Base-by-base conservation (phyloP, 2,888 invertebrate genomes). In the Dryobota labecula region DNA sequence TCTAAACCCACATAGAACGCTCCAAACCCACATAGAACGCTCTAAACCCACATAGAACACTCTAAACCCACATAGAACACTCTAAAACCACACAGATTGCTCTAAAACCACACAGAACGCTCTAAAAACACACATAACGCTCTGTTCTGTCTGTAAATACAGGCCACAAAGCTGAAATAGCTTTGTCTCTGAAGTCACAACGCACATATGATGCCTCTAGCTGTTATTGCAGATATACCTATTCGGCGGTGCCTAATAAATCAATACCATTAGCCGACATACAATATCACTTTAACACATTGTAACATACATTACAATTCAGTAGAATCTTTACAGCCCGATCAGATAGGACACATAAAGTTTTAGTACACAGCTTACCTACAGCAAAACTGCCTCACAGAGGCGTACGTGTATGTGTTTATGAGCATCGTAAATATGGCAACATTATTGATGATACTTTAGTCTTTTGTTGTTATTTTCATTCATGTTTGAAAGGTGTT, bases 381-480 rank as follows among this genome's bases (percentile, higher is more conserved):
- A 60, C 54, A 36, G 9, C 38, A 20, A 33, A 45, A 51, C 24
- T 43, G 49, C 58, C 58, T 73, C 67, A 65, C 54, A 18, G 61
- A 60, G 51, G 71, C 60, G 62, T n/a, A 43, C 68, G 79, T 61
- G 80, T 36, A 38, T 84, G 72, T 85, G 79, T 89, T 89, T 88
- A 88, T 80, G 84, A 75, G 8, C 18, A 68, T 84, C 86, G 80
- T 89, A 89, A 89, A 89, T 71, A 71, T 41, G 73, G 66, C 62
- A 61, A 58, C 62, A 68, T 80, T 87, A 87, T 78, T 82, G 82
- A 84, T 84, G 81, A 78, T 65, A 76, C 79, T 78, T 80, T 72
- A 66, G 74, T 77, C 70, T 68, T 67, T 68, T 63, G 62, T 72
- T 76, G 51, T 67, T 74, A 68, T 74, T 70, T 76, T 78, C 60